These are phyloP conservation scores for Harlomillsia oculata DNA, from an alignment of 1,140 invertebrate genomes.

Conservation along the genomic window DNA sequence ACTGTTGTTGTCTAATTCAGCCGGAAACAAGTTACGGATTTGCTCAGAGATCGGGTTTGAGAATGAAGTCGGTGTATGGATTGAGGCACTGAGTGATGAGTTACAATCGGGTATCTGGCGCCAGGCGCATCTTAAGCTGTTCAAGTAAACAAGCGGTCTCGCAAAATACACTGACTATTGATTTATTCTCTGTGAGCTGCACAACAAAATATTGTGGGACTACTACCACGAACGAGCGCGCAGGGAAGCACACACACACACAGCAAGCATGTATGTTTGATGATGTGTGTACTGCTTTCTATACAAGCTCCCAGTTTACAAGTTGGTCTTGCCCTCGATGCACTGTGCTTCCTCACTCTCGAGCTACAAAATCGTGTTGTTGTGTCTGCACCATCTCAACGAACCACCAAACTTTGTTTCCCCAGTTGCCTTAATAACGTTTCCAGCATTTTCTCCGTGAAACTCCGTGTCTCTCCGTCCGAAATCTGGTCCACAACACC, in stretches of 20 bases:
- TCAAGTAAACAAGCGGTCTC: conserved; percentile 30
- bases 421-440: too few species aligned
- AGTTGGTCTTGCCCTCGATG: conserved; percentile 30
- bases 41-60: conserved; percentile 6
- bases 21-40: conserved; percentile 11
- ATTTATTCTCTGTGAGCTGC: conserved; percentile 28
- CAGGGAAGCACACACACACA: conserved; percentile 11
- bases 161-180: conserved; percentile 31
- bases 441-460: too few species aligned
- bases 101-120: conserved; percentile 8
- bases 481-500: too few species aligned
- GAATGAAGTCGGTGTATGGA: conserved; percentile 4
- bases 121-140: conserved; percentile 21
- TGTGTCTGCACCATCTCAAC: too few species aligned
- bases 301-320: conserved; percentile 30
- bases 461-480: too few species aligned
- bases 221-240: conserved; percentile 1
- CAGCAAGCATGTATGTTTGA: conserved; percentile 21
- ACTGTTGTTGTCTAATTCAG: not conserved
- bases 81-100: conserved; percentile 4
- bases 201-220: conserved; percentile 30
- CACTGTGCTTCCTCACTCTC: not conserved
- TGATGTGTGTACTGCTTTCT: conserved; percentile 24
- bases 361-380: not conserved
- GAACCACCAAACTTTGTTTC: too few species aligned